Percentiles rank a stretch among this genome's conserved stretches.
phyloP scores from a whole-genome alignment of 2,888 invertebrate genomes.

The Steinernema scapterisci region DNA sequence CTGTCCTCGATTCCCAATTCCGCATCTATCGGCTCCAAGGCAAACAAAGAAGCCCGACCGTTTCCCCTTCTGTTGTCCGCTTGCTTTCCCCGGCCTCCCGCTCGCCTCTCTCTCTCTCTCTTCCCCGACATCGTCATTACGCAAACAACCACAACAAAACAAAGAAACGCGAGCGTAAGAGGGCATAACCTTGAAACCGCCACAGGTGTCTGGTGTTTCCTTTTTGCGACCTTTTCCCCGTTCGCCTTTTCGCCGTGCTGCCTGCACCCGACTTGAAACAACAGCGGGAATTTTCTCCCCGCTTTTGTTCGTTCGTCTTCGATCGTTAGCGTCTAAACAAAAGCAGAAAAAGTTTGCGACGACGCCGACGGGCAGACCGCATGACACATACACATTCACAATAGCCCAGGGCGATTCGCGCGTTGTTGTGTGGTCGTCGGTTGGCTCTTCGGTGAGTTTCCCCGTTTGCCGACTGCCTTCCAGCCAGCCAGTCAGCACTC shows the following conservation, averaged over 20 bases:
- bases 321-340: slow-evolving; percentile 5
- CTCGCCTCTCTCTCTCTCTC: neutral
- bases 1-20: neutral
- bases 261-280: neutral
- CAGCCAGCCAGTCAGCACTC: no score
- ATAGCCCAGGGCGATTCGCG: neutral
- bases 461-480: neutral
- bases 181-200: slow-evolving; percentile 5
- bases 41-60: neutral
- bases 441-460: neutral
- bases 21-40: neutral
- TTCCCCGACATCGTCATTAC: slow-evolving; percentile 7
- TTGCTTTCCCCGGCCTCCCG: neutral
- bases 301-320: neutral
- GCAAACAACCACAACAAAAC: slow-evolving; percentile 19
- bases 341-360: neutral
- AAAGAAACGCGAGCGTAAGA: neutral
- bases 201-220: slow-evolving; percentile 14
- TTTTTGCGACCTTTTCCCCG: neutral
- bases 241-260: neutral
- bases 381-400: no score
- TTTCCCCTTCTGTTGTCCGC: no score
- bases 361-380: neutral
- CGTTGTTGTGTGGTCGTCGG: neutral
- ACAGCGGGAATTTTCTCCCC: neutral